phyloP scores from a whole-genome alignment of 2,888 invertebrate species.

The Pachymerium ferrugineum region DNA sequence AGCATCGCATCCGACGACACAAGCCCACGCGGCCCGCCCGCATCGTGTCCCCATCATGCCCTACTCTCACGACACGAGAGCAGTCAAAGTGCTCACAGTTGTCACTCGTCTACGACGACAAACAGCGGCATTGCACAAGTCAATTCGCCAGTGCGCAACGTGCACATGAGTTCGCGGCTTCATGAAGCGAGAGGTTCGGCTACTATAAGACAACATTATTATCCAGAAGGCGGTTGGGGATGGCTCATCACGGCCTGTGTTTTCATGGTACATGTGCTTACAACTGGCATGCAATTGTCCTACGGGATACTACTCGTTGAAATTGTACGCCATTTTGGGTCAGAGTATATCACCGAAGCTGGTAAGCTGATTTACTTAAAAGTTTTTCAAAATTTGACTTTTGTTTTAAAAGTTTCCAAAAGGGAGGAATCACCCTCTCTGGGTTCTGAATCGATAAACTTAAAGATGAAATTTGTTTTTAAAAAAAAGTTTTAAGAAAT shows the following conservation, averaged over 20 bases:
- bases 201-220: constrained; percentile 63
- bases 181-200: constrained; percentile 48
- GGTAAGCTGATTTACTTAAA: constrained; percentile 32
- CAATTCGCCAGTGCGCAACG: not conserved
- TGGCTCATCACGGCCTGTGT: constrained; percentile 47
- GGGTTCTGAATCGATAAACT: no score
- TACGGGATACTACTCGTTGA: constrained; percentile 44
- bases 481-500: no score
- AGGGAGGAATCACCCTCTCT: not conserved
- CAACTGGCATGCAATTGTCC: constrained; percentile 47
- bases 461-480: no score
- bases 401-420: no score
- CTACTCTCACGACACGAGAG: not conserved
- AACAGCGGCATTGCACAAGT: not conserved
- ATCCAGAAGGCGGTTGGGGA: constrained; percentile 61
- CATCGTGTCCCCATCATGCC: constrained; percentile 1
- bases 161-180: not conserved
- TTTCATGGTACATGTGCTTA: constrained; percentile 46
- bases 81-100: not conserved
- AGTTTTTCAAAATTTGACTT: no score
- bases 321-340: constrained; percentile 33
- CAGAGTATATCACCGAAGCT: constrained; percentile 32
- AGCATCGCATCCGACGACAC: not conserved
- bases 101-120: not conserved
- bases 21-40: not conserved